Conservation (phyloP, 2,797 vertebrate genomes). For the Liasis olivaceus region DNA sequence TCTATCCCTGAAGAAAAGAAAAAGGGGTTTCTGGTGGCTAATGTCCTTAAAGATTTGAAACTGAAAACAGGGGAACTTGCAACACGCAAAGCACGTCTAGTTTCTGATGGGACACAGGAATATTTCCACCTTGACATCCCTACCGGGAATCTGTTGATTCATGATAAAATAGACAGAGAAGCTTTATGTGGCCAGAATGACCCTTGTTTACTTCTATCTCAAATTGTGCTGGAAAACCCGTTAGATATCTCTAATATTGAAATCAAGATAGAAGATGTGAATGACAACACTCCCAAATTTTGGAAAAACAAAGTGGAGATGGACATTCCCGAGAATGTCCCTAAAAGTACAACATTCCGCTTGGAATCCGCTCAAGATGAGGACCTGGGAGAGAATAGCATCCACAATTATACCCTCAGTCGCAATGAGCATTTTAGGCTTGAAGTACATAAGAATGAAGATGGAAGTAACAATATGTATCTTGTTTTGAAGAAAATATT, state of each 20-base stretch:
- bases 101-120: constrained; percentile 56
- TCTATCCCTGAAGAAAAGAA: constrained; percentile 59
- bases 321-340: constrained; percentile 71
- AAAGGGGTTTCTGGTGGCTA: constrained; percentile 47
- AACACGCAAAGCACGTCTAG: constrained; percentile 19
- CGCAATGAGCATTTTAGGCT: constrained; percentile 64
- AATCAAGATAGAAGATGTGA: constrained; percentile 44
- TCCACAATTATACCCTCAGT: constrained; percentile 64
- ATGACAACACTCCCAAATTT: constrained; percentile 62
- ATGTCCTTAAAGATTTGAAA: constrained; percentile 50
- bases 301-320: constrained; percentile 61
- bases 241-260: constrained; percentile 64
- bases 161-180: constrained; percentile 65
- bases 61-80: constrained; percentile 35
- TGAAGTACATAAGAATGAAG: constrained; percentile 45
- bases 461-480: constrained; percentile 58
- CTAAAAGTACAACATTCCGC: constrained; percentile 69
- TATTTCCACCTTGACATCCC: constrained; percentile 41
- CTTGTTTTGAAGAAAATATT: constrained; percentile 62
- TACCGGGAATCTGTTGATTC: constrained; percentile 58
- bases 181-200: constrained; percentile 54
- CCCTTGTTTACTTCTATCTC: constrained; percentile 62
- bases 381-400: constrained; percentile 62
- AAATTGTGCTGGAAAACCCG: constrained; percentile 65
- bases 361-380: constrained; percentile 74